These are phyloP conservation scores for Drosophila pseudotalamancana DNA, from an alignment of 2,888 invertebrate species.

Conservation along the genomic window DNA sequence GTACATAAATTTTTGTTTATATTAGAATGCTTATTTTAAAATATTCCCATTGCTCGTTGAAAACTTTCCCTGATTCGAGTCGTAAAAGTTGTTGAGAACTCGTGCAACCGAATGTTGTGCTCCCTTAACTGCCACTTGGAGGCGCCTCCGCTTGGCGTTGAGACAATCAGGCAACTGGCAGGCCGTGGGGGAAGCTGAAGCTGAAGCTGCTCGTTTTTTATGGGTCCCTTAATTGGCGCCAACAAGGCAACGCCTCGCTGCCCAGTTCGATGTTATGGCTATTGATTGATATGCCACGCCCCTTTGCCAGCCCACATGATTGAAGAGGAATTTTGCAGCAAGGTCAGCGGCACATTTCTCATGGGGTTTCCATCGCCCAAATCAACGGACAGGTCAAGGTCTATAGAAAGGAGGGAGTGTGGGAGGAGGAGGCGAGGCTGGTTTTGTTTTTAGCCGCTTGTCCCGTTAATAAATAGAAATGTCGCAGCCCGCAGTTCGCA, in stretches of 20 bases:
- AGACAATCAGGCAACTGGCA: conserved; percentile 53
- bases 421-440: neutral
- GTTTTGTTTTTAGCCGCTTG: conserved; percentile 1
- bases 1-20: no score
- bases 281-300: conserved; percentile 65
- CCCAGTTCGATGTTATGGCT: conserved; percentile 57
- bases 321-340: conserved; percentile 57
- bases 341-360: conserved; percentile 47
- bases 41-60: neutral
- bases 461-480: conserved; percentile 67
- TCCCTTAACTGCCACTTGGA: conserved; percentile 58
- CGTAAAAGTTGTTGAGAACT: conserved; percentile 3
- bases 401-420: neutral
- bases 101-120: neutral
- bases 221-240: conserved; percentile 73
- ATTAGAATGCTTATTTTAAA: no score
- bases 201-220: conserved; percentile 57
- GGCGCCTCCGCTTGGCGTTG: conserved; percentile 19
- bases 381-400: conserved; percentile 32
- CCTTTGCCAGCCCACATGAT: conserved; percentile 47
- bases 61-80: neutral
- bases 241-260: conserved; percentile 52
- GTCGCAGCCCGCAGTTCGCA: conserved; percentile 19
- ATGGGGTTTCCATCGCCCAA: conserved; percentile 16
- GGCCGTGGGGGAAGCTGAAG: neutral